phyloP scores from a whole-genome alignment of 2,888 invertebrate species.

The Oscheius myriophilus region DNA sequence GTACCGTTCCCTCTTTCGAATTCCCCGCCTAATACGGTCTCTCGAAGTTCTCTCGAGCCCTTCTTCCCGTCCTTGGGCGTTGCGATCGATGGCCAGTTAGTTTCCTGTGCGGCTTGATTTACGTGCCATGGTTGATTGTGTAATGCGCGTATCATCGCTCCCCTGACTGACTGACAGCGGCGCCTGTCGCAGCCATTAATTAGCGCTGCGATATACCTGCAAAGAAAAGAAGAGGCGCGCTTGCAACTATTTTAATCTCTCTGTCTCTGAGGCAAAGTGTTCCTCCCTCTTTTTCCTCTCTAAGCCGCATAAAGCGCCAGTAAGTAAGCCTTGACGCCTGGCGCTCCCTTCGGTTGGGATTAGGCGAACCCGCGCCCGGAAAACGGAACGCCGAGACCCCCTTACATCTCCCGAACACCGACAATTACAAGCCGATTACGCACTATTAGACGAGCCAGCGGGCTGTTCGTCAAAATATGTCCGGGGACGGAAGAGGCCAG shows the following conservation, averaged over 20 bases:
- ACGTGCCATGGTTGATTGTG: constrained; percentile 23
- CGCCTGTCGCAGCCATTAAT: constrained; percentile 35
- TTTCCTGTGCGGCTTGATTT: too few relatives aligned
- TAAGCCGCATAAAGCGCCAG: neutral
- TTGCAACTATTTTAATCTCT: constrained; percentile 20
- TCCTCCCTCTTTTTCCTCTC: neutral
- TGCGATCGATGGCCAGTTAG: too few relatives aligned
- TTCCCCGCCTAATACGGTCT: too few relatives aligned
- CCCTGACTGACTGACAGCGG: constrained; percentile 24
- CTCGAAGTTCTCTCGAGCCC: too few relatives aligned
- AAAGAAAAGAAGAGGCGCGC: neutral
- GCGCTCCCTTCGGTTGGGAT: constrained; percentile 2
- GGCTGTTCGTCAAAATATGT: constrained; percentile 22
- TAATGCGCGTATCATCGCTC: constrained; percentile 31
- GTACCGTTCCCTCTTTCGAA: too few relatives aligned
- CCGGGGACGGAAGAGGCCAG: constrained; percentile 3
- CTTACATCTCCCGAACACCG: constrained; percentile 17
- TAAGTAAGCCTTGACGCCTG: neutral
- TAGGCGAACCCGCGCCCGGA: neutral
- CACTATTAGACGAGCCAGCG: constrained; percentile 17
- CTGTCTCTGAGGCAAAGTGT: too few relatives aligned
- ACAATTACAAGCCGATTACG: constrained; percentile 23
- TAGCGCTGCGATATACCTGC: constrained; percentile 23
- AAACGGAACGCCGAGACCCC: constrained; percentile 13
- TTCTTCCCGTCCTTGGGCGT: too few relatives aligned